phyloP scores from a whole-genome alignment of 1,140 invertebrate species.

The Caenorhabditis inopinata region DNA sequence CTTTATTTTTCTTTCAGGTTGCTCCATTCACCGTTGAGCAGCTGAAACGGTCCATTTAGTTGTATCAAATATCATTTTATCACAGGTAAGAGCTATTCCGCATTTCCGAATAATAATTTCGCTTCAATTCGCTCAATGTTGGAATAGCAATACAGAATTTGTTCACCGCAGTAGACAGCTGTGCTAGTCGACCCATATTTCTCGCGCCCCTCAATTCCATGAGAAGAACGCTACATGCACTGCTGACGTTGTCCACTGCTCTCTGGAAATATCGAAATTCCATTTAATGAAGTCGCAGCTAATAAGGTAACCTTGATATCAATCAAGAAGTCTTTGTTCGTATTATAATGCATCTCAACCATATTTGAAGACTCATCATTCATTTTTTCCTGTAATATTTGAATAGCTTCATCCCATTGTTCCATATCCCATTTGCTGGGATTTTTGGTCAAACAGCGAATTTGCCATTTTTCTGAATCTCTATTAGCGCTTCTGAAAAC shows the following conservation, averaged over 20 bases:
- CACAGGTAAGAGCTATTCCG: neutral
- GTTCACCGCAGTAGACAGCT: neutral
- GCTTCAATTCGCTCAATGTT: neutral
- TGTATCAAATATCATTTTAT: too few species aligned
- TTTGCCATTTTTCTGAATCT: neutral
- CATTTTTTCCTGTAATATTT: neutral
- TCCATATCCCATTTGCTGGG: neutral
- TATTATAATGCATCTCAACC: neutral
- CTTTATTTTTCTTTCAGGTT: too few species aligned
- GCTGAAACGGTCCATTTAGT: too few species aligned
- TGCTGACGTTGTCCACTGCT: neutral
- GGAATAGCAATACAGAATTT: neutral
- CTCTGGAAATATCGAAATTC: neutral
- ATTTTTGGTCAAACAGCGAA: neutral
- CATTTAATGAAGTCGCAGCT: neutral
- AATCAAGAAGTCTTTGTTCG: neutral
- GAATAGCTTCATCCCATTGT: neutral
- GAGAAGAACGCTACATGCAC: neutral
- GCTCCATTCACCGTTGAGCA: too few species aligned
- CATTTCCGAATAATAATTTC: neutral
- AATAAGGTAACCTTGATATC: neutral
- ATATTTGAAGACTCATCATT: neutral
- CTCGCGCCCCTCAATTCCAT: neutral
- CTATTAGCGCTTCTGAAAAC: neutral
- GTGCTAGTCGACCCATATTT: neutral